phyloP scores from a whole-genome alignment of 1,140 invertebrate genomes.

The Drosophila nebulosa region DNA sequence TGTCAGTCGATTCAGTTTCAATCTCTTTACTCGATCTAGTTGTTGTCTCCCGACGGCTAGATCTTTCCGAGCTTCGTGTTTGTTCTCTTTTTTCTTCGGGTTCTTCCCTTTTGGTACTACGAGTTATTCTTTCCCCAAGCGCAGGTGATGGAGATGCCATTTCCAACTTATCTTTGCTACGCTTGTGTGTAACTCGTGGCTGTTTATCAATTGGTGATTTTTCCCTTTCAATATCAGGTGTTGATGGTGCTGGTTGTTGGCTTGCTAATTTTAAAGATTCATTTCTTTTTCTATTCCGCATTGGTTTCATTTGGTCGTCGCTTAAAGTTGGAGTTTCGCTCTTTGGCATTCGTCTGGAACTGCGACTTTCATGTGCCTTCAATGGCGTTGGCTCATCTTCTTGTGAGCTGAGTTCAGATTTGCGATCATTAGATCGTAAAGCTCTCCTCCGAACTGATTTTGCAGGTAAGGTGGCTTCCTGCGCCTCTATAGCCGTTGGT shows the following conservation, averaged over 20 bases:
- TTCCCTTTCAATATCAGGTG: neutral
- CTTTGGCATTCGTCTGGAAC: neutral
- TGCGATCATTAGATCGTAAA: neutral
- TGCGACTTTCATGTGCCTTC: slow-evolving; percentile 20
- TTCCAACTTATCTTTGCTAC: neutral
- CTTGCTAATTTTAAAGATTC: neutral
- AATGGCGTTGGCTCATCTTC: neutral
- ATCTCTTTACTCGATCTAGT: neutral
- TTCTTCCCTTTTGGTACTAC: neutral
- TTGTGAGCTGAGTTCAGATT: slow-evolving; percentile 17
- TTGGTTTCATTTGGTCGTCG: neutral
- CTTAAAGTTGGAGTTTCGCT: neutral
- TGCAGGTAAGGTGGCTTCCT: slow-evolving; percentile 1
- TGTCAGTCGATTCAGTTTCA: neutral
- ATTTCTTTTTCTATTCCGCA: slow-evolving; percentile 17
- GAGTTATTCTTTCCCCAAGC: neutral
- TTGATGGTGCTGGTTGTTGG: neutral
- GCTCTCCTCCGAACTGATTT: neutral
- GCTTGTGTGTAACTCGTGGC: neutral
- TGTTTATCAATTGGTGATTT: neutral
- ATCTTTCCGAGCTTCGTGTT: neutral
- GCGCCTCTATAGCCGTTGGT: neutral
- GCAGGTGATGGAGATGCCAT: neutral
- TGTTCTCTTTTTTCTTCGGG: neutral
- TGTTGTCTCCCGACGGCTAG: neutral